Conservation (phyloP, 1,140 invertebrate genomes). For the Drosophila willistoni region DNA sequence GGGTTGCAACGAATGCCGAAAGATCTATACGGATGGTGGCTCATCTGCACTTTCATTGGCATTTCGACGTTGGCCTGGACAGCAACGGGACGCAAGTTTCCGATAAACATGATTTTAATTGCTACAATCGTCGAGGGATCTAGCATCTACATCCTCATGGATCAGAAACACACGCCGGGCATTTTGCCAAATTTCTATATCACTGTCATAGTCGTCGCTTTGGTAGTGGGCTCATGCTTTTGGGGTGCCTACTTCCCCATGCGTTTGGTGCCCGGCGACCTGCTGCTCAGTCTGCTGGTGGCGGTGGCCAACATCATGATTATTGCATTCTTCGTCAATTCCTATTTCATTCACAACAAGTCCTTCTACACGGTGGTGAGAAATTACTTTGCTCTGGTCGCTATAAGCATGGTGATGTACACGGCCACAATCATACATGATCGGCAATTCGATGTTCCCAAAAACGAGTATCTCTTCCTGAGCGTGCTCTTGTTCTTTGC, state of each 20-base stretch:
- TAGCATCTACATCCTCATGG: slow-evolving; percentile 58
- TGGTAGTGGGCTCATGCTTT: slow-evolving; percentile 43
- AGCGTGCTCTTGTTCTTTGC: slow-evolving; percentile 62
- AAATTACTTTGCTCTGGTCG: slow-evolving; percentile 52
- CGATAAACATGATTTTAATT: slow-evolving; percentile 41
- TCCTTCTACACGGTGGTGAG: slow-evolving; percentile 23
- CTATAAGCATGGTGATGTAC: slow-evolving; percentile 60
- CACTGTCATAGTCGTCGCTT: slow-evolving; percentile 34
- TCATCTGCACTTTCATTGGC: slow-evolving; percentile 47
- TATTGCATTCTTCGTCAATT: slow-evolving; percentile 53
- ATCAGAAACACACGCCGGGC: slow-evolving; percentile 41
- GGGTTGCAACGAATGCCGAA: background rate
- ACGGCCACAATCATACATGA: slow-evolving; percentile 70
- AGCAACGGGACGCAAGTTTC: slow-evolving; percentile 44
- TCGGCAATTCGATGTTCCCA: slow-evolving; percentile 66
- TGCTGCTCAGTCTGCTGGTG: slow-evolving; percentile 53
- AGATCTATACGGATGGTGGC: slow-evolving; percentile 54
- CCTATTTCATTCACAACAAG: background rate
- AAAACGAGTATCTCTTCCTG: slow-evolving; percentile 61
- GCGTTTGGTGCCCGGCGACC: slow-evolving; percentile 60
- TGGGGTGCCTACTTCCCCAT: slow-evolving; percentile 69
- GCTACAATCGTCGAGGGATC: slow-evolving; percentile 53
- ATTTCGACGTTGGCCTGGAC: slow-evolving; percentile 55
- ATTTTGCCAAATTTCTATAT: slow-evolving; percentile 54
- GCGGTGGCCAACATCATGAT: slow-evolving; percentile 50